Percentiles rank a stretch among this genome's conserved stretches.
Conservation (phyloP, 2,797 vertebrate genomes). For the Enteromius viviparus region DNA sequence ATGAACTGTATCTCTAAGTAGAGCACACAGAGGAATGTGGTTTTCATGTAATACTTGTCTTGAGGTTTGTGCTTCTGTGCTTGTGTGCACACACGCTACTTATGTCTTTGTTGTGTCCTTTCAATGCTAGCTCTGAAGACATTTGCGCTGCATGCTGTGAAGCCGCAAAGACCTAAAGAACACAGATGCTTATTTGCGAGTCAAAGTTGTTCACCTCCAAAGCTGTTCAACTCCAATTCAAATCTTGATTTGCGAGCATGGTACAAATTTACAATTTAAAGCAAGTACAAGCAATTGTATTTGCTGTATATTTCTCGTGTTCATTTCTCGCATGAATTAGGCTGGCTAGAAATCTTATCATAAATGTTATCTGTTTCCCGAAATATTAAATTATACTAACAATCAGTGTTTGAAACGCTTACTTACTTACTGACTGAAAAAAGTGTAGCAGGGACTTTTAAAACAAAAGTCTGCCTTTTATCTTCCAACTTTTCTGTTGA, state of each 20-base stretch:
- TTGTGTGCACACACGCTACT: constrained; percentile 8
- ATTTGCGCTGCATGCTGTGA: neutral
- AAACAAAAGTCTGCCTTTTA: neutral
- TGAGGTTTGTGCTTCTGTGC: constrained; percentile 15
- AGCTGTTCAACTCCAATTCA: neutral
- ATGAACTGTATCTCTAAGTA: constrained; percentile 4
- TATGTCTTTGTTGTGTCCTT: constrained; percentile 16
- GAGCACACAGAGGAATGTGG: constrained; percentile 15
- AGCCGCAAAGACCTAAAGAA: constrained; percentile 1
- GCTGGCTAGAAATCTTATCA: neutral
- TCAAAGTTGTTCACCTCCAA: constrained; percentile 6
- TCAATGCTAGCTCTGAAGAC: constrained; percentile 44
- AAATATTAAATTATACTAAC: neutral
- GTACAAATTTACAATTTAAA: neutral
- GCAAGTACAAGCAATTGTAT: neutral
- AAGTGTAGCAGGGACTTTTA: neutral
- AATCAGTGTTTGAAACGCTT: neutral
- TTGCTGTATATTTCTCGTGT: neutral
- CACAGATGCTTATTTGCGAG: constrained; percentile 30
- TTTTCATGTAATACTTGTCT: constrained; percentile 28
- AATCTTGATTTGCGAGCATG: neutral
- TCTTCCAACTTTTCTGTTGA: neutral
- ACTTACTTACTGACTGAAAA: neutral
- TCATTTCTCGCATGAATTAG: neutral
- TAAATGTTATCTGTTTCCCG: neutral